Evolutionary conservation across 30 jellyfish, hydroid and myxozoan species (phyloP).

Genomic region (Cassiopea andromeda): DNA sequence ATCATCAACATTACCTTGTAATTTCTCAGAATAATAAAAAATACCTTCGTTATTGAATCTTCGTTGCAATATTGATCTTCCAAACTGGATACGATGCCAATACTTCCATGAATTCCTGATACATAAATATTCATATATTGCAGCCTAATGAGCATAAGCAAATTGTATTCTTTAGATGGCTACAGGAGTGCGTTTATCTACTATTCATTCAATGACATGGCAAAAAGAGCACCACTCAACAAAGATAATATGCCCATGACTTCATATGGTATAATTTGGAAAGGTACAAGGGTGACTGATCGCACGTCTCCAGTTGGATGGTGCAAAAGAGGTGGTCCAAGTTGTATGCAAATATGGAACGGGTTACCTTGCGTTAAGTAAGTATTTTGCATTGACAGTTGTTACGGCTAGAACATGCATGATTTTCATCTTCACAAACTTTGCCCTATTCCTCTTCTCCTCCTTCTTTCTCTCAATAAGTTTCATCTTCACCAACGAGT

Average conservation of each 20-base stretch:
- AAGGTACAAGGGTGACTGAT: not conserved
- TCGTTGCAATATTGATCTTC: no score
- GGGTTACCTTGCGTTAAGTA: slow-evolving; percentile 19
- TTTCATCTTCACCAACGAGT: no score
- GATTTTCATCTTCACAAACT: no score
- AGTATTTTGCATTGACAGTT: not conserved
- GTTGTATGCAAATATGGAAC: not conserved
- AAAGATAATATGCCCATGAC: not conserved
- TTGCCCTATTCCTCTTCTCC: no score
- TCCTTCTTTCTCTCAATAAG: no score
- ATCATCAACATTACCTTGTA: no score
- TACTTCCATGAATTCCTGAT: no score
- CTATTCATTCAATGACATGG: slow-evolving; percentile 14
- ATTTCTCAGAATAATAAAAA: no score
- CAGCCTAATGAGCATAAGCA: no score
- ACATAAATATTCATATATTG: no score
- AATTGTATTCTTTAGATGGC: slow-evolving; percentile 2
- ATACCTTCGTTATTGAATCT: no score
- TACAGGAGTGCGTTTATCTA: slow-evolving; percentile 5
- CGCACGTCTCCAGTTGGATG: not conserved
- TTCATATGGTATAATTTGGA: not conserved
- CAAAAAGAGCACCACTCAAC: not conserved
- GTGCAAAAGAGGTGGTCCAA: not conserved
- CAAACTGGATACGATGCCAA: no score
- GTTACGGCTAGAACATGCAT: not conserved